These are phyloP conservation scores for Polyploca ridens DNA, from an alignment of 2,888 invertebrate species.

Conservation along the genomic window DNA sequence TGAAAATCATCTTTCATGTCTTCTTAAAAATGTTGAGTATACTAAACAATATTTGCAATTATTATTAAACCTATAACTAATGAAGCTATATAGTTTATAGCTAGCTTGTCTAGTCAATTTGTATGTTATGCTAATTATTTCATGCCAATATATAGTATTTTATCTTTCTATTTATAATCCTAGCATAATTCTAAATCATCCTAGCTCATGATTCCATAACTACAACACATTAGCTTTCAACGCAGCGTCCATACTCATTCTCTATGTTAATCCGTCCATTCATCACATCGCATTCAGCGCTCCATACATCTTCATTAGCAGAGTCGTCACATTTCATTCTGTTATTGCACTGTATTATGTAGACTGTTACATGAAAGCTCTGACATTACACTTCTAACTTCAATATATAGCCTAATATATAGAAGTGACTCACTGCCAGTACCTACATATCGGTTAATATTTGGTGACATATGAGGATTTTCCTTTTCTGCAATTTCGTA, in stretches of 20 bases:
- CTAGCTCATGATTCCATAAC: neutral
- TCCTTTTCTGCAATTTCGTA: no score
- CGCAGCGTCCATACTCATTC: neutral
- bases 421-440: no score
- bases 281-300: neutral
- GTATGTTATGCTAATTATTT: no score
- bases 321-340: neutral
- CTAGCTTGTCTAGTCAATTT: no score
- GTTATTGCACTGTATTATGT: neutral
- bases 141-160: no score
- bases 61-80: no score
- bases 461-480: no score
- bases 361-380: no score
- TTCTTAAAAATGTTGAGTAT: neutral
- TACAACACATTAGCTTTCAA: neutral
- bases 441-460: no score
- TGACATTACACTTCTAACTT: neutral
- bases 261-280: conserved; percentile 4
- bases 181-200: neutral
- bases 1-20: neutral
- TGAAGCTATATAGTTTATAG: neutral
- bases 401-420: no score
- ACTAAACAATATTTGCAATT: no score
- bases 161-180: no score
- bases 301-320: neutral